Percentiles rank a stretch among this genome's conserved stretches.
Evolutionary conservation across 2,888 invertebrate species (phyloP).

Genomic region (Spodoptera exigua): DNA sequence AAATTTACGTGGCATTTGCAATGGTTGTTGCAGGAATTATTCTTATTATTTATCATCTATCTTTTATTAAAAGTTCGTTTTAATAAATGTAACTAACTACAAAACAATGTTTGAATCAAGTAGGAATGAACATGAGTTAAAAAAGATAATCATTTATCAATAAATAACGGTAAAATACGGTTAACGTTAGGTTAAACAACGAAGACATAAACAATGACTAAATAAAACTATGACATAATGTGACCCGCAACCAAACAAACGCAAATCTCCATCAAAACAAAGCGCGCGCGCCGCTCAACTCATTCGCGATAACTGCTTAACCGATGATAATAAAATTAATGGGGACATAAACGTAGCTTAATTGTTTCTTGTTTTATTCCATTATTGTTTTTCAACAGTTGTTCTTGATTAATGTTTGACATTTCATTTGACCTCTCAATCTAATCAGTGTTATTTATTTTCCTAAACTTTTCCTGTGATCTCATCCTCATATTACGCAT

Average conservation of each 20-base stretch:
- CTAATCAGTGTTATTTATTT: conserved; percentile 79
- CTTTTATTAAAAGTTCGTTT: too few relatives aligned
- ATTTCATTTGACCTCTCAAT: conserved; percentile 68
- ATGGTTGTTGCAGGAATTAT: too few relatives aligned
- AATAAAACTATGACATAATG: conserved; percentile 34
- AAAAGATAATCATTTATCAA: not conserved
- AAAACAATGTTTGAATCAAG: too few relatives aligned
- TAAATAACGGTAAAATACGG: conserved; percentile 9
- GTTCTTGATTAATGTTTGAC: conserved; percentile 71
- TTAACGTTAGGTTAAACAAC: conserved; percentile 18
- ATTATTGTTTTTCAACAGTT: conserved; percentile 76
- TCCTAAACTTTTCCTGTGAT: conserved; percentile 83
- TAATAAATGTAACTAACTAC: too few relatives aligned
- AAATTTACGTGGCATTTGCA: not conserved
- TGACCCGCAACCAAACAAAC: conserved; percentile 32
- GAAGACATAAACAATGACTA: conserved; percentile 1
- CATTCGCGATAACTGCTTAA: conserved; percentile 51
- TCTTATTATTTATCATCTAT: too few relatives aligned
- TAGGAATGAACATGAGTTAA: not conserved
- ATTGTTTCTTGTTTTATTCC: conserved; percentile 83
- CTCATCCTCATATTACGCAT: conserved; percentile 75
- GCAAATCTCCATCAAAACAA: conserved; percentile 56
- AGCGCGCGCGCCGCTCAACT: conserved; percentile 30
- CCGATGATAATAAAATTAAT: conserved; percentile 60
- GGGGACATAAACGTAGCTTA: conserved; percentile 68